phyloP scores from a whole-genome alignment of 2,113 vertebrate genomes.

The Antechinus flavipes region DNA sequence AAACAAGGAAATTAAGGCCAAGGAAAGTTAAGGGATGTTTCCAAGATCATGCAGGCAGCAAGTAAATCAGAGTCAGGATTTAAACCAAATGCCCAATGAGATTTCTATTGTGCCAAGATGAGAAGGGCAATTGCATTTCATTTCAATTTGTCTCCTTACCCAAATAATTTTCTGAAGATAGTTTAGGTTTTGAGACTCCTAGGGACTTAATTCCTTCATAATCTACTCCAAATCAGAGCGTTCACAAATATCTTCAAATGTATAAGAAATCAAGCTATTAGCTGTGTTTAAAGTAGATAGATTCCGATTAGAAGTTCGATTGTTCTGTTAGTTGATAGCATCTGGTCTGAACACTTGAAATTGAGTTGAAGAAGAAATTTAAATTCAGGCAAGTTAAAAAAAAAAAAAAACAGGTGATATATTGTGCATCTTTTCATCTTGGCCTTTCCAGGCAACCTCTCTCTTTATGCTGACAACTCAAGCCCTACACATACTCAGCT shows the following conservation, averaged over 20 bases:
- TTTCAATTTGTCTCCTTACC: not conserved
- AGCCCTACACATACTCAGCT: not conserved
- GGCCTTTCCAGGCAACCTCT: not conserved
- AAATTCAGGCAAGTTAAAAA: not conserved
- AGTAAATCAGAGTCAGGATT: not conserved
- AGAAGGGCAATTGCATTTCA: not conserved
- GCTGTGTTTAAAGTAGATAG: not conserved
- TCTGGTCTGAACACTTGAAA: not conserved
- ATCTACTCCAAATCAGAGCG: not conserved
- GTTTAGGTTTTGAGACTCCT: not conserved
- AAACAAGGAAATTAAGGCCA: not conserved
- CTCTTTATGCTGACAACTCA: not conserved
- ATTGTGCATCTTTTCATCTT: not conserved
- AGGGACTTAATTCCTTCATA: not conserved
- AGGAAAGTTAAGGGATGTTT: not conserved
- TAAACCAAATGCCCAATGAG: not conserved
- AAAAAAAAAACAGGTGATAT: not conserved
- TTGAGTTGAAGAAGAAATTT: not conserved
- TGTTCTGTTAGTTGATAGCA: not conserved
- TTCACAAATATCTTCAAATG: conserved; percentile 17
- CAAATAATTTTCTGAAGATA: conserved; percentile 14
- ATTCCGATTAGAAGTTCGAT: not conserved
- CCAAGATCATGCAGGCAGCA: not conserved
- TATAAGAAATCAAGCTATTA: conserved; percentile 13
- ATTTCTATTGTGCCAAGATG: not conserved